Conservation (phyloP, 1,140 invertebrate genomes). For the Pomacea maculata region DNA sequence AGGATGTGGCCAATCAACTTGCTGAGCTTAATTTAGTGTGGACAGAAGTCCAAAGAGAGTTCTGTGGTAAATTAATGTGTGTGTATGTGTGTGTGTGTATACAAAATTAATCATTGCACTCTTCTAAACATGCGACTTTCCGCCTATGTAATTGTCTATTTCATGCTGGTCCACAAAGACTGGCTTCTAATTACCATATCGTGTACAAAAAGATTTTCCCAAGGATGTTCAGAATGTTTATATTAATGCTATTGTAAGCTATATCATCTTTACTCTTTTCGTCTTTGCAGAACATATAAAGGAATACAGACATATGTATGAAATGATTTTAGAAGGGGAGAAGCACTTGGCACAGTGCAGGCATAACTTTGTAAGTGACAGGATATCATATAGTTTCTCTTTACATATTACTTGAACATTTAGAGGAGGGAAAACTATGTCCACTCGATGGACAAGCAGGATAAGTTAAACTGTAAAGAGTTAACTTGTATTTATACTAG, state of each 20-base stretch:
- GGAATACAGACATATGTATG: slow-evolving; percentile 68
- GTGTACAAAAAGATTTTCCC: too few relatives aligned
- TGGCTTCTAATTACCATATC: too few relatives aligned
- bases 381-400: too few relatives aligned
- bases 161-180: not conserved
- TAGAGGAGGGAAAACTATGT: too few relatives aligned
- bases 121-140: not conserved
- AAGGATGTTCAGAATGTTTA: not conserved
- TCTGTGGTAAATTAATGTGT: slow-evolving; percentile 58
- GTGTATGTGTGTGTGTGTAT: not conserved
- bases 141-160: not conserved
- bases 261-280: slow-evolving; percentile 19
- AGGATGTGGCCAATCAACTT: slow-evolving; percentile 68
- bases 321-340: slow-evolving; percentile 70
- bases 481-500: too few relatives aligned
- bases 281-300: slow-evolving; percentile 66
- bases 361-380: slow-evolving; percentile 61
- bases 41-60: slow-evolving; percentile 70
- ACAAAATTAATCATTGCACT: too few relatives aligned
- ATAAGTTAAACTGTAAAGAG: too few relatives aligned
- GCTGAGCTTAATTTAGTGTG: slow-evolving; percentile 68
- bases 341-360: slow-evolving; percentile 67
- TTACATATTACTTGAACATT: too few relatives aligned
- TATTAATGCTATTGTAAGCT: not conserved
- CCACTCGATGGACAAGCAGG: too few relatives aligned